A percentile compares a stretch with the other conserved stretches of the same genome.
Evolutionary conservation across 2,888 invertebrate species (phyloP).

Genomic region (Drosophila mimetica): DNA sequence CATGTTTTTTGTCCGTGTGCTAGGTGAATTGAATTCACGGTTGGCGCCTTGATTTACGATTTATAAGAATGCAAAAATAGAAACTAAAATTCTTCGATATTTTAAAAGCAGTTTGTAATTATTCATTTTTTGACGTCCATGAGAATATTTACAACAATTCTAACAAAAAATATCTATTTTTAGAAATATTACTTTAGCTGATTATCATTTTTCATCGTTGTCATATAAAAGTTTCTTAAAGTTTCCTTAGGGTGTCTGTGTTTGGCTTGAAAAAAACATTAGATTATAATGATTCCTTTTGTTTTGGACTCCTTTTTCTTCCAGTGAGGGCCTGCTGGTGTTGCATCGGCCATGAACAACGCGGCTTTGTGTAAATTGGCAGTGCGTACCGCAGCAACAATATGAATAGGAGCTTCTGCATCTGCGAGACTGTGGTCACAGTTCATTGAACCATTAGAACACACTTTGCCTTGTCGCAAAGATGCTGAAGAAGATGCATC

Average conservation of each 20-base stretch:
- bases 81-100: constrained; percentile 17
- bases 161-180: too few species aligned
- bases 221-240: too few species aligned
- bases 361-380: constrained; percentile 61
- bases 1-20: constrained; percentile 29
- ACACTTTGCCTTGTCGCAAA: constrained; percentile 41
- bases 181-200: too few species aligned
- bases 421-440: constrained; percentile 63
- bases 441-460: constrained; percentile 70
- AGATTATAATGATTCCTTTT: background rate
- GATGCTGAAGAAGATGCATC: constrained; percentile 36
- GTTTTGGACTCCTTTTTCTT: background rate
- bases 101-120: background rate
- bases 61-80: constrained; percentile 32
- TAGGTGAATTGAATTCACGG: constrained; percentile 36
- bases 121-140: background rate
- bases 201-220: too few species aligned
- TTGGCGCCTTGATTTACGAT: constrained; percentile 41
- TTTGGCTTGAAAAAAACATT: too few species aligned
- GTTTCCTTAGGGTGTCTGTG: too few species aligned
- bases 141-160: too few species aligned
- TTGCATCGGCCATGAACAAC: constrained; percentile 19
- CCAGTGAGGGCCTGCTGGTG: constrained; percentile 6
- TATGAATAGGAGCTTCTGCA: constrained; percentile 1
- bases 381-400: constrained; percentile 46